phyloP scores from a whole-genome alignment of 2,888 invertebrate genomes.

The Callimorpha dominula region DNA sequence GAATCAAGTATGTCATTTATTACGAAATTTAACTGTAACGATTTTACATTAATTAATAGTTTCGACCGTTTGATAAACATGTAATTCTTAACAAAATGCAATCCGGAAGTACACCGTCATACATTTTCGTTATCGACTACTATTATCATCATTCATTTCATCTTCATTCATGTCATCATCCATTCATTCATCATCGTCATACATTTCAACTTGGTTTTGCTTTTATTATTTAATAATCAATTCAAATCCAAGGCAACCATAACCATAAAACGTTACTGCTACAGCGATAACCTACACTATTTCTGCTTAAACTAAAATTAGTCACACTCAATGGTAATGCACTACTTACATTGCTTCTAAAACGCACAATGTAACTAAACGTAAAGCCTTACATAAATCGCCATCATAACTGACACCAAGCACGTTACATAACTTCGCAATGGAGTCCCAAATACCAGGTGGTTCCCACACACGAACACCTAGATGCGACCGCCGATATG shows the following conservation, averaged over 20 bases:
- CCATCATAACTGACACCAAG: conserved; percentile 1
- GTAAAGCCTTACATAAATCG: conserved; percentile 14
- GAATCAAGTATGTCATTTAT: neutral
- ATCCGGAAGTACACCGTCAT: neutral
- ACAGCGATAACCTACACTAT: neutral
- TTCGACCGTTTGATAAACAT: neutral
- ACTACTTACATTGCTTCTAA: neutral
- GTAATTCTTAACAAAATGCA: neutral
- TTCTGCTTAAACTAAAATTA: conserved; percentile 7
- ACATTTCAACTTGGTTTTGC: neutral
- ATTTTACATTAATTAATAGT: neutral
- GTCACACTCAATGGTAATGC: conserved; percentile 11
- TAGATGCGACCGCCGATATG: conserved; percentile 21
- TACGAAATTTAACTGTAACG: neutral
- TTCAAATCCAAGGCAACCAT: neutral
- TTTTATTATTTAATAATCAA: neutral
- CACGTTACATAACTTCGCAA: conserved; percentile 28
- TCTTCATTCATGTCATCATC: too few relatives aligned
- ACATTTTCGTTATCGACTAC: too few relatives aligned
- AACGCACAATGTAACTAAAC: neutral
- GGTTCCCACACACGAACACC: conserved; percentile 34
- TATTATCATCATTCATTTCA: too few relatives aligned
- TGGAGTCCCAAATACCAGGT: conserved; percentile 34
- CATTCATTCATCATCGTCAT: too few relatives aligned
- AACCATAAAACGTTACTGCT: neutral